These are phyloP conservation scores for Hemicordylus capensis DNA, from an alignment of 2,113 vertebrate genomes.

Conservation along the genomic window DNA sequence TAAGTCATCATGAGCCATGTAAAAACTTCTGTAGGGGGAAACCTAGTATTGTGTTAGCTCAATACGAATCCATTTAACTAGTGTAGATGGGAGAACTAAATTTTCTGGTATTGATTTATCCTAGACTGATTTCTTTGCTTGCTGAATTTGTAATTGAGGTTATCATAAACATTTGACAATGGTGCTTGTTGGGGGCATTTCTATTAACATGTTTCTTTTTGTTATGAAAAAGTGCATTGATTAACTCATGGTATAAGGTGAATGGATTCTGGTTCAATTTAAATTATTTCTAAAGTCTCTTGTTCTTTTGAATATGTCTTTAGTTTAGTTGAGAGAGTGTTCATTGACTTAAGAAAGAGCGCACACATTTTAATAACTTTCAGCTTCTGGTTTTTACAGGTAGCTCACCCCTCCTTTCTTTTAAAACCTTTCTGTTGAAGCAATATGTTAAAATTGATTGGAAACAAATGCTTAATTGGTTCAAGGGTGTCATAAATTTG, in stretches of 20 bases:
- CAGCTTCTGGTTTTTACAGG: background rate
- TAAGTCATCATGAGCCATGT: background rate
- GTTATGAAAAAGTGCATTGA: background rate
- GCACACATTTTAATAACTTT: background rate
- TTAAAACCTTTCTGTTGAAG: background rate
- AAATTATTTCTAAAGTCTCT: background rate
- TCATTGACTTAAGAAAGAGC: background rate
- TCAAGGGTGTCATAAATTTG: background rate
- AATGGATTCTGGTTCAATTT: background rate
- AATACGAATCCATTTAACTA: conserved; percentile 25
- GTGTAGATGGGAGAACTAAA: conserved; percentile 20
- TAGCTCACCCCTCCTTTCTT: background rate
- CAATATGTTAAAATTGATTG: background rate
- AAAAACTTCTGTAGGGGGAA: conserved; percentile 17
- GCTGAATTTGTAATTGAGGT: conserved; percentile 49
- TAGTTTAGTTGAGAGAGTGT: background rate
- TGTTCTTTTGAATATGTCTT: background rate
- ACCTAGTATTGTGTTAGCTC: conserved; percentile 2
- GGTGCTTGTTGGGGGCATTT: conserved; percentile 26
- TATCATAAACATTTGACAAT: conserved; percentile 23
- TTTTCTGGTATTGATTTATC: conserved; percentile 61
- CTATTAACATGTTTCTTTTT: conserved; percentile 35
- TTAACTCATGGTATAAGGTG: background rate
- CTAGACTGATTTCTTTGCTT: conserved; percentile 45
- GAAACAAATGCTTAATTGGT: background rate